These are phyloP conservation scores for Pycnonotus jocosus DNA, from an alignment of 2,113 vertebrate genomes.

Conservation along the genomic window DNA sequence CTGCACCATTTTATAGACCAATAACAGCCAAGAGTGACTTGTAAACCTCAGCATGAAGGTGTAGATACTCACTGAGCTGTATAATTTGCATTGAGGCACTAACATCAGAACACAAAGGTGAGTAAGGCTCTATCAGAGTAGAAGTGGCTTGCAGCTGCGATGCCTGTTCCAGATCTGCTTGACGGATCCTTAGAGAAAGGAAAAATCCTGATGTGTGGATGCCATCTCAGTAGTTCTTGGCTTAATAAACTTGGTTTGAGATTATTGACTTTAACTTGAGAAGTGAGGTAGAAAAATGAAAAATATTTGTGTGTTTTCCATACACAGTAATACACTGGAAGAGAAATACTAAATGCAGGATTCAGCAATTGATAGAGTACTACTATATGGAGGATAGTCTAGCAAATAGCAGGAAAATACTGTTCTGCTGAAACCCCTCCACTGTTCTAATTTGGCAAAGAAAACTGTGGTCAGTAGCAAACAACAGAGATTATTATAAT, in stretches of 20 bases:
- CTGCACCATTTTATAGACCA: background rate
- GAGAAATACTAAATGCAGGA: background rate
- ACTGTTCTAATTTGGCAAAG: background rate
- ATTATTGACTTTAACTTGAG: background rate
- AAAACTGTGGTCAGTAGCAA: background rate
- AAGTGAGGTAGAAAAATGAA: background rate
- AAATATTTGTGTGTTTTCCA: background rate
- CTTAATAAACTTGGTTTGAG: background rate
- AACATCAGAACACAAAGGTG: background rate
- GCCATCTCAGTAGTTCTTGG: background rate
- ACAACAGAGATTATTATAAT: background rate
- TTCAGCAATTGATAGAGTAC: background rate
- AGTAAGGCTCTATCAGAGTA: background rate
- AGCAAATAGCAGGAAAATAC: background rate
- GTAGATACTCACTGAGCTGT: background rate
- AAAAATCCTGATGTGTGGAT: background rate
- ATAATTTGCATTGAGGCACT: background rate
- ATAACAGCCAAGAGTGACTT: background rate
- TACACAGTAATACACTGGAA: background rate
- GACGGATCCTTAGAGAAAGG: background rate
- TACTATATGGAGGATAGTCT: background rate
- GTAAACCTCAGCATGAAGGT: background rate
- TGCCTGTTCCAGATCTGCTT: background rate
- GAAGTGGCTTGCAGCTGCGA: background rate
- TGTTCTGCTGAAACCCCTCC: background rate